Percentiles rank a stretch among this genome's conserved stretches.
These are phyloP conservation scores for Acanthosepion esculentum DNA, from an alignment of 2,888 invertebrate genomes.

Conservation along the genomic window DNA sequence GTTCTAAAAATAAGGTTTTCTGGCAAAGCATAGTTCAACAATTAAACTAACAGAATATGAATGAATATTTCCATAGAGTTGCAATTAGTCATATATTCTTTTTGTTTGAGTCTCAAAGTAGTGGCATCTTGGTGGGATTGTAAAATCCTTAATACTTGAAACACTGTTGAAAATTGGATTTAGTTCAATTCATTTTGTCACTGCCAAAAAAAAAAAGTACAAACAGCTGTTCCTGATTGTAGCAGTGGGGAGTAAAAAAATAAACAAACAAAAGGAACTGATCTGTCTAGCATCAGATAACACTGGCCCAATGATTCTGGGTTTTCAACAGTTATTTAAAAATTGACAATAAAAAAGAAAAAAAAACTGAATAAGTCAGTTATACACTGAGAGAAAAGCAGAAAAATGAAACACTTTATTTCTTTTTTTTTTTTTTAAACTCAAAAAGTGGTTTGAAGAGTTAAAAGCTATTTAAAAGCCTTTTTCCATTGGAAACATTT, in stretches of 20 bases:
- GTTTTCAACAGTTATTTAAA: not conserved
- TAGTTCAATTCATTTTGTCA: constrained; percentile 16
- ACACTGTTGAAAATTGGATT: not conserved
- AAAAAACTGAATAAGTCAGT: not conserved
- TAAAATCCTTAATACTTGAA: not conserved
- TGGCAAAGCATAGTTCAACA: not conserved
- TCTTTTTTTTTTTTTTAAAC: not conserved
- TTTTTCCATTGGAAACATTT: not conserved
- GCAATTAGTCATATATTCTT: not conserved
- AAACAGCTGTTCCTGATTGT: not conserved
- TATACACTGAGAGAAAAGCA: not conserved
- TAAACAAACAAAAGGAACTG: not conserved
- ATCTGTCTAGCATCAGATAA: not conserved
- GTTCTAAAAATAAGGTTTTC: not conserved
- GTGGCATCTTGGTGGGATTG: not conserved
- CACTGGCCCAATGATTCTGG: not conserved
- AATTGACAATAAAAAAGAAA: not conserved
- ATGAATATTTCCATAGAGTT: not conserved
- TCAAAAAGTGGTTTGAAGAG: not conserved
- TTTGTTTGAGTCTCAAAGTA: not conserved
- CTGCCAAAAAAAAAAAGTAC: not conserved
- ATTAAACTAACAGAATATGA: not conserved
- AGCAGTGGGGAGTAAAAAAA: not conserved
- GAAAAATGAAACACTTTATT: not conserved
- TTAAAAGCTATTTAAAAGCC: constrained; percentile 8